phyloP scores from a whole-genome alignment of 2,113 vertebrate species.

The Podarcis cretensis region DNA sequence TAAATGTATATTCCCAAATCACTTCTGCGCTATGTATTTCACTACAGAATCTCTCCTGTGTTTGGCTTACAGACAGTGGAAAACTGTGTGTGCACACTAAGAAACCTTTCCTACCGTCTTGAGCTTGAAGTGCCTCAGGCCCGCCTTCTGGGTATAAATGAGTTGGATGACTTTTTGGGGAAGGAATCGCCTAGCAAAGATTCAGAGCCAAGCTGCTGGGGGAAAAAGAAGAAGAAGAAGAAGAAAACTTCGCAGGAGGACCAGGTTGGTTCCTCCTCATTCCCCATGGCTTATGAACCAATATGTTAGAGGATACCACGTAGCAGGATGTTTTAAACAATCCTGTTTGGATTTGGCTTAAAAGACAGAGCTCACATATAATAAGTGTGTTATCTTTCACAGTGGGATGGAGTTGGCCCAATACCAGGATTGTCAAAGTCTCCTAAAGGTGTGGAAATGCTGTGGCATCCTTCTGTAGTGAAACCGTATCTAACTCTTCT shows the following conservation, averaged over 20 bases:
- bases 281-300: conserved; percentile 23
- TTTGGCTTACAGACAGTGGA: conserved; percentile 90
- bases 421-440: conserved; percentile 95
- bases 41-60: neutral
- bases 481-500: conserved; percentile 96
- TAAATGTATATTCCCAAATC: neutral
- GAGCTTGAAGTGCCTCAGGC: conserved; percentile 94
- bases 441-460: conserved; percentile 95
- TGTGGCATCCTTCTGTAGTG: conserved; percentile 96
- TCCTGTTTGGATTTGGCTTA: neutral
- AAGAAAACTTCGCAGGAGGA: conserved; percentile 90
- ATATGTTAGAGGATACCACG: neutral
- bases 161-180: conserved; percentile 88
- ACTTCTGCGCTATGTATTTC: neutral
- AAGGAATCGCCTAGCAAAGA: conserved; percentile 93
- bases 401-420: conserved; percentile 98
- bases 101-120: conserved; percentile 95
- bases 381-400: conserved; percentile 42
- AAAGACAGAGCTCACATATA: fast-evolving
- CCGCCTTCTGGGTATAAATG: conserved; percentile 84
- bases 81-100: conserved; percentile 96
- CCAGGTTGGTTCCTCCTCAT: conserved; percentile 79
- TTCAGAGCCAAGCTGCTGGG: conserved; percentile 93
- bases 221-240: conserved; percentile 97
- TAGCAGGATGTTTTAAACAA: neutral